These are phyloP conservation scores for Acleris cristana DNA, from an alignment of 2,888 invertebrate genomes.

Conservation along the genomic window DNA sequence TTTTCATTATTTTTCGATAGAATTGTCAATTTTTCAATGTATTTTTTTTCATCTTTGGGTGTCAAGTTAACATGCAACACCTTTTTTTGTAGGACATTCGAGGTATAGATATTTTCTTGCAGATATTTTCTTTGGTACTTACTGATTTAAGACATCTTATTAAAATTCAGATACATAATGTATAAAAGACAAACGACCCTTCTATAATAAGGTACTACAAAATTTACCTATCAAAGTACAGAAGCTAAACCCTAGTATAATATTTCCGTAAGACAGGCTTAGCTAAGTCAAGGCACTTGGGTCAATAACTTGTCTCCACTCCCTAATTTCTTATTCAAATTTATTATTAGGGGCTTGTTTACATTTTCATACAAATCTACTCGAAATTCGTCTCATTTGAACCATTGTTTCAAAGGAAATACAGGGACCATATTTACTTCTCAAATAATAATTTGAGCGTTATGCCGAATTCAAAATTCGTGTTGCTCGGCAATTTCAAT, in stretches of 20 bases:
- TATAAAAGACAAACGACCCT: no score
- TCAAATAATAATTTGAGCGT: neutral
- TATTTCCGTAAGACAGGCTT: constrained; percentile 6
- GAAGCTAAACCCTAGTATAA: constrained; percentile 3
- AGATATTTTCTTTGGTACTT: no score
- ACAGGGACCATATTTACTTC: neutral
- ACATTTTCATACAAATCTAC: constrained; percentile 12
- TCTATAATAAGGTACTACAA: neutral
- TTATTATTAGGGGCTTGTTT: constrained; percentile 14
- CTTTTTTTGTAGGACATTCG: neutral
- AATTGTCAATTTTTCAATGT: no score
- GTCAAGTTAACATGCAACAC: no score
- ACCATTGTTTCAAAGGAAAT: constrained; percentile 1
- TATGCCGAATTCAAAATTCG: neutral
- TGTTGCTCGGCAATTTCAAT: neutral
- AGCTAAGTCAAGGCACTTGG: neutral
- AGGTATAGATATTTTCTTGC: no score
- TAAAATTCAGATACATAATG: no score
- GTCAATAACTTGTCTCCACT: constrained; percentile 15
- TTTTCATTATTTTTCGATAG: no score
- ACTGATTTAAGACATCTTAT: no score
- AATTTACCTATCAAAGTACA: neutral
- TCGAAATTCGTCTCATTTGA: constrained; percentile 3
- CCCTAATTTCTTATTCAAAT: constrained; percentile 22
- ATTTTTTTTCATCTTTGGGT: no score